Evolutionary conservation across 2,797 vertebrate genomes (phyloP).

Genomic region (Streptopelia turtur): DNA sequence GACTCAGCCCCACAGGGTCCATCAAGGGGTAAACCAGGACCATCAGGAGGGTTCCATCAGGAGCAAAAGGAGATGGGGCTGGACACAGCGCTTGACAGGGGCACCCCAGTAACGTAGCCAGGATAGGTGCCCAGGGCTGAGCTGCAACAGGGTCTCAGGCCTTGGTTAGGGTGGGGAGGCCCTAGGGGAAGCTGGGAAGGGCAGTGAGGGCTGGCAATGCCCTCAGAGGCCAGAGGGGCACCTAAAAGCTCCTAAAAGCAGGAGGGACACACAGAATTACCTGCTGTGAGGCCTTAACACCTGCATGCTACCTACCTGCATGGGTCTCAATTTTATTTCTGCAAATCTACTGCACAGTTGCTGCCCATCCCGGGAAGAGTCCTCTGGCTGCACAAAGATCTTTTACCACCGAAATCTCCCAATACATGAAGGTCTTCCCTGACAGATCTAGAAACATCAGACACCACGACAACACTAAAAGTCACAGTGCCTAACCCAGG

Average conservation of each 20-base stretch:
- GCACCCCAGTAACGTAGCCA: accelerated
- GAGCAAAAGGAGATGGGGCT: background rate
- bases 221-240: background rate
- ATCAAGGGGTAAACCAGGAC: background rate
- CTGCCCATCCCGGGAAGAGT: background rate
- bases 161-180: accelerated
- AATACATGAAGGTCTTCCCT: background rate
- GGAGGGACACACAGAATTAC: background rate
- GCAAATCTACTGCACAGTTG: background rate
- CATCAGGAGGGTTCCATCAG: background rate
- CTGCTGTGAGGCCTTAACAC: background rate
- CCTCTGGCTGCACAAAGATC: background rate
- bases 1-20: background rate
- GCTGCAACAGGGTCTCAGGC: background rate
- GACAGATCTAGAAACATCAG: background rate
- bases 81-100: background rate
- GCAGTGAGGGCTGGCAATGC: background rate
- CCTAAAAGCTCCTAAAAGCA: background rate
- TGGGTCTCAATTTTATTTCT: background rate
- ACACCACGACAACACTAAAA: background rate
- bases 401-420: background rate
- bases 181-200: background rate
- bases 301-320: background rate
- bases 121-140: background rate
- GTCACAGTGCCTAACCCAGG: background rate